Percentiles rank a stretch among this genome's conserved stretches.
These are phyloP conservation scores for Anhinga anhinga DNA, from an alignment of 2,113 vertebrate genomes.

Conservation along the genomic window DNA sequence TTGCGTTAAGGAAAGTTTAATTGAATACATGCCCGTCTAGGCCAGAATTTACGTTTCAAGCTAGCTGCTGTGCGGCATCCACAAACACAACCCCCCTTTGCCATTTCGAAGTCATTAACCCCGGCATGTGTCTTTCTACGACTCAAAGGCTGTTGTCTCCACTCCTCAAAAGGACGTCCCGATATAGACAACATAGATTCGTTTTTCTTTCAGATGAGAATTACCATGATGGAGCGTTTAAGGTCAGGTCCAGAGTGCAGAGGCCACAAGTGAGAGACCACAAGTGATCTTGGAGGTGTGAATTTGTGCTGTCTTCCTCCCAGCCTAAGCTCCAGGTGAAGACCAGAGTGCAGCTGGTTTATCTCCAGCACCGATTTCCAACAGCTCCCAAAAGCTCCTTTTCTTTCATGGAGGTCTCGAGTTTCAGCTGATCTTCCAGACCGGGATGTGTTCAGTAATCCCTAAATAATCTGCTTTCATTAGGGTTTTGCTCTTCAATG, in stretches of 20 bases:
- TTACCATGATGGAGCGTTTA: background rate
- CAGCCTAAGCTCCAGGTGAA: background rate
- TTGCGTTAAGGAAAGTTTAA: background rate
- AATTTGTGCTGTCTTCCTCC: background rate
- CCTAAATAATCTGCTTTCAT: background rate
- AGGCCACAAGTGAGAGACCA: background rate
- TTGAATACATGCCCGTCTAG: background rate
- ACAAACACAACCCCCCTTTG: background rate
- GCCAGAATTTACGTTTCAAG: background rate
- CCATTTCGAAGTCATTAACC: background rate
- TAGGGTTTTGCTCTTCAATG: background rate
- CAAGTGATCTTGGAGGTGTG: background rate
- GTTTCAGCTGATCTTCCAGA: background rate
- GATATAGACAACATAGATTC: background rate
- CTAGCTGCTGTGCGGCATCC: background rate
- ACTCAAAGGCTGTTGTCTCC: background rate
- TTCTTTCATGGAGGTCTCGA: background rate
- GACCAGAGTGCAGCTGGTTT: background rate
- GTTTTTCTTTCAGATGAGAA: background rate
- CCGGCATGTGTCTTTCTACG: background rate
- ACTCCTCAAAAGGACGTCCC: background rate
- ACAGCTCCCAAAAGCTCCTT: background rate
- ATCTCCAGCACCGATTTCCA: background rate
- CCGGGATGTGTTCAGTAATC: background rate
- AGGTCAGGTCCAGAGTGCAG: background rate